These are phyloP conservation scores for Tachina lurida DNA, from an alignment of 2,888 invertebrate genomes.

Conservation along the genomic window DNA sequence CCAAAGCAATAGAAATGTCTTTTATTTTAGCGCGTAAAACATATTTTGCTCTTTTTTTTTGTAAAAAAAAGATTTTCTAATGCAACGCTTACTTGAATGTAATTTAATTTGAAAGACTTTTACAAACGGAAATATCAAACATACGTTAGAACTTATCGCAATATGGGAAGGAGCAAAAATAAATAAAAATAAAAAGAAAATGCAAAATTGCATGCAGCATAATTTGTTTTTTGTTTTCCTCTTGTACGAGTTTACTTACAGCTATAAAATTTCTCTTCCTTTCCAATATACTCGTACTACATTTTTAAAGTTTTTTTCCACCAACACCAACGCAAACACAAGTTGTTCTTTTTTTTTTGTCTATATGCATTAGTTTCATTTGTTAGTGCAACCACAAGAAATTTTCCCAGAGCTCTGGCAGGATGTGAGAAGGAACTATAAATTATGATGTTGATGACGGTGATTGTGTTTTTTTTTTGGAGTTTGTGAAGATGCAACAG, in stretches of 20 bases:
- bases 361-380: conserved; percentile 14
- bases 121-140: conserved; percentile 65
- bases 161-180: conserved; percentile 7
- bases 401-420: conserved; percentile 20
- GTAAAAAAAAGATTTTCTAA: not conserved
- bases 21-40: conserved; percentile 33
- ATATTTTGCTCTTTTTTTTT: conserved; percentile 11
- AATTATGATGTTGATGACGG: conserved; percentile 57
- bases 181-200: not conserved
- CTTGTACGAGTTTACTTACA: not conserved
- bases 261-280: conserved; percentile 27
- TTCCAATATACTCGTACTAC: conserved; percentile 4
- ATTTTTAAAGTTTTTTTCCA: not conserved
- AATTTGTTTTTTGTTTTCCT: conserved; percentile 22
- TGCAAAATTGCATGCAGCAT: conserved; percentile 37
- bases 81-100: conserved; percentile 50
- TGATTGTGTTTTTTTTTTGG: conserved; percentile 19
- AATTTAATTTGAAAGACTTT: conserved; percentile 58
- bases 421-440: conserved; percentile 46
- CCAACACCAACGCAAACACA: not conserved
- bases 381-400: conserved; percentile 48
- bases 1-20: conserved; percentile 22
- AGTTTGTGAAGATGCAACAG: conserved; percentile 5
- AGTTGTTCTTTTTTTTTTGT: conserved; percentile 4
- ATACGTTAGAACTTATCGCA: conserved; percentile 41